A percentile compares a stretch with the other conserved stretches of the same genome.
phyloP scores from a whole-genome alignment of 2,113 vertebrate species.

The Helogale parvula region DNA sequence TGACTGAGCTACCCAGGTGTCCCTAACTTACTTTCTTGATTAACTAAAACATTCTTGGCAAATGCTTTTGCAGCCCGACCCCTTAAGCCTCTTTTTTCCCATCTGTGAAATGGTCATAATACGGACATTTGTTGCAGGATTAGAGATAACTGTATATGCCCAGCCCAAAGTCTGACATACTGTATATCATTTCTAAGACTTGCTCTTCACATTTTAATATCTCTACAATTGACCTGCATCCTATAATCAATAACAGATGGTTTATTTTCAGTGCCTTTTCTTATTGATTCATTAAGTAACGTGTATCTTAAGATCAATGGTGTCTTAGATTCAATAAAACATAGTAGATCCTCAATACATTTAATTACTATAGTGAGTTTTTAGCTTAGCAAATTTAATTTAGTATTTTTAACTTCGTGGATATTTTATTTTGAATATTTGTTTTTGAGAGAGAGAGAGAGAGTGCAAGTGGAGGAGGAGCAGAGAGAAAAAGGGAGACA shows the following conservation, averaged over 20 bases:
- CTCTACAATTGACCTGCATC: background rate
- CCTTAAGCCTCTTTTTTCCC: background rate
- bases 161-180: background rate
- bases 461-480: background rate
- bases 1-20: too few relatives aligned
- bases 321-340: background rate
- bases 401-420: conserved; percentile 13
- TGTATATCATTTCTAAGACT: background rate
- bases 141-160: background rate
- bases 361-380: background rate
- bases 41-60: conserved; percentile 1
- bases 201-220: background rate
- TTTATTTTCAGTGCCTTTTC: background rate
- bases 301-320: background rate
- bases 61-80: background rate
- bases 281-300: background rate
- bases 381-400: background rate
- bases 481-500: too few relatives aligned
- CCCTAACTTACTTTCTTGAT: background rate
- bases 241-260: background rate
- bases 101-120: background rate
- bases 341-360: background rate
- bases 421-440: background rate
- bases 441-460: background rate
- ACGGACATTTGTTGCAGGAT: background rate